These are phyloP conservation scores for Drosophila pseudoananassae DNA, from an alignment of 1,140 invertebrate genomes.

Conservation along the genomic window DNA sequence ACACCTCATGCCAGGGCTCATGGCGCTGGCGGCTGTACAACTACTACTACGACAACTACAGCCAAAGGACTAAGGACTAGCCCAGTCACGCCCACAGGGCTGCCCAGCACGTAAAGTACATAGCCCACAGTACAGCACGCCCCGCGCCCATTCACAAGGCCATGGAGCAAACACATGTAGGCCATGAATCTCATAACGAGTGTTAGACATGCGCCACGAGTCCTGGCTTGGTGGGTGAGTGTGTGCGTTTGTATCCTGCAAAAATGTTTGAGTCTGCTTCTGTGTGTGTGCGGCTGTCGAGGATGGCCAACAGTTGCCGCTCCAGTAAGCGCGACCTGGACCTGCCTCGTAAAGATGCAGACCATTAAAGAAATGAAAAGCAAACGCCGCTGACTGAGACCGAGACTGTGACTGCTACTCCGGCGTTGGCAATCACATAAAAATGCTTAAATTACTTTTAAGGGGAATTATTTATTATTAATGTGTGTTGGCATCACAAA, in stretches of 20 bases:
- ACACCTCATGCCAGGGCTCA: slow-evolving; percentile 42
- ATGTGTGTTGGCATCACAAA: slow-evolving; percentile 38
- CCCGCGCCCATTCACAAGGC: slow-evolving; percentile 76
- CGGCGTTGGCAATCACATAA: slow-evolving; percentile 69
- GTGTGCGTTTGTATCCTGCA: slow-evolving; percentile 16
- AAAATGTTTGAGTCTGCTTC: neutral
- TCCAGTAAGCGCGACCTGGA: slow-evolving; percentile 66
- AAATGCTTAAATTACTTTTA: slow-evolving; percentile 81
- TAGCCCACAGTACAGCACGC: slow-evolving; percentile 53
- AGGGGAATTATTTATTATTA: slow-evolving; percentile 81
- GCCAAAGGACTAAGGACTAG: slow-evolving; percentile 11
- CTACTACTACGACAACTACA: slow-evolving; percentile 25
- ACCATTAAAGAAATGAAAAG: slow-evolving; percentile 82
- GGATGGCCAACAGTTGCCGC: slow-evolving; percentile 63
- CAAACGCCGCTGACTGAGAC: slow-evolving; percentile 49
- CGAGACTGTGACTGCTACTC: slow-evolving; percentile 6
- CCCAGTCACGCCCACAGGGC: slow-evolving; percentile 44
- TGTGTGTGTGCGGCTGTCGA: slow-evolving; percentile 10
- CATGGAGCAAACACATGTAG: slow-evolving; percentile 80
- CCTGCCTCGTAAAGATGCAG: slow-evolving; percentile 73
- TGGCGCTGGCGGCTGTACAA: slow-evolving; percentile 55
- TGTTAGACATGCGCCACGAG: slow-evolving; percentile 75
- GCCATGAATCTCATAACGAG: slow-evolving; percentile 81
- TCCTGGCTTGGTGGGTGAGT: slow-evolving; percentile 9
- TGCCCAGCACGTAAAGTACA: slow-evolving; percentile 68